These are phyloP conservation scores for Aurelia sp. DNA, from an alignment of 30 jellyfish, hydroid and myxozoan genomes.

Conservation along the genomic window DNA sequence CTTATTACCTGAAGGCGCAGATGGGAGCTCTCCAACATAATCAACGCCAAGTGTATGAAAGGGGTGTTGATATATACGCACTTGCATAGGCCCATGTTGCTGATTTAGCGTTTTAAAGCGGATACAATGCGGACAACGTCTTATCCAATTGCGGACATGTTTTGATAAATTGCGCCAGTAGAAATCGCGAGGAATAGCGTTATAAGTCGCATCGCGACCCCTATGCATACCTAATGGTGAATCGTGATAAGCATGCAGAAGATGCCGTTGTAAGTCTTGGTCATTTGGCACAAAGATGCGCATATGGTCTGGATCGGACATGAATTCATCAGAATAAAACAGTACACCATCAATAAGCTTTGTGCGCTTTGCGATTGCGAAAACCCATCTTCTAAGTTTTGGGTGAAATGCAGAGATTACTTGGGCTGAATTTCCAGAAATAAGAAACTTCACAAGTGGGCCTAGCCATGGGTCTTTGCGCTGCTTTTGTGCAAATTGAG, in stretches of 20 bases:
- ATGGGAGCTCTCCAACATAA: too few species aligned
- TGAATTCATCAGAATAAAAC: conserved; percentile 51
- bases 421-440: neutral
- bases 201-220: conserved; percentile 46
- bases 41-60: too few species aligned
- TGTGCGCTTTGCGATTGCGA: conserved; percentile 38
- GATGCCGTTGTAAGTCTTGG: conserved; percentile 24
- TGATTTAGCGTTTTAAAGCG: conserved; percentile 40
- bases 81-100: conserved; percentile 57
- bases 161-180: conserved; percentile 48
- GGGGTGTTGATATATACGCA: too few species aligned
- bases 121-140: conserved; percentile 28
- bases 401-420: neutral
- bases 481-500: conserved; percentile 10
- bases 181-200: conserved; percentile 46
- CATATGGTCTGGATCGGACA: conserved; percentile 22
- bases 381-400: conserved; percentile 7
- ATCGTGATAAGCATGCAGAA: conserved; percentile 17
- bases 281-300: conserved; percentile 36
- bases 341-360: conserved; percentile 33
- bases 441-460: conserved; percentile 5
- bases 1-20: too few species aligned
- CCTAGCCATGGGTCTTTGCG: conserved; percentile 18
- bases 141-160: conserved; percentile 49
- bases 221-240: conserved; percentile 13